Conservation (phyloP, 1,140 invertebrate genomes). For the Frieseomelitta varia region DNA sequence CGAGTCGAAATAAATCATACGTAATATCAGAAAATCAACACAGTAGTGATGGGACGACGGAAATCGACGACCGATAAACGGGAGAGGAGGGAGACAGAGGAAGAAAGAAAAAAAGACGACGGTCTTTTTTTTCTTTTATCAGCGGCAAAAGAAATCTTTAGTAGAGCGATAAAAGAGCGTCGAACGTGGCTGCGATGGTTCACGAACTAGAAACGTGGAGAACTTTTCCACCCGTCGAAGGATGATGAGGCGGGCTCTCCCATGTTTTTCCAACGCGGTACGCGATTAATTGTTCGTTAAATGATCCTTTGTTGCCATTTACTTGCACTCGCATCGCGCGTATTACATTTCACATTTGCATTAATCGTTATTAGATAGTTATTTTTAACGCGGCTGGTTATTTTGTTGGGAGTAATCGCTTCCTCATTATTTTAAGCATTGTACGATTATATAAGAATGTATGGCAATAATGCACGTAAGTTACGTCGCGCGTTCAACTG, state of each 20-base stretch:
- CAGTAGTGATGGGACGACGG: not conserved
- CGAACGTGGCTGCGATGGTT: not conserved
- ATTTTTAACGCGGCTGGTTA: no score
- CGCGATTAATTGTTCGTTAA: conserved; percentile 30
- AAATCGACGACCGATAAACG: not conserved
- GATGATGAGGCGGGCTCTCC: not conserved
- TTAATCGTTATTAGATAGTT: not conserved
- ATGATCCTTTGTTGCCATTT: not conserved
- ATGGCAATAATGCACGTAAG: no score
- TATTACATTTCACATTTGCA: not conserved
- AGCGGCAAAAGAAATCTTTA: conserved; percentile 22
- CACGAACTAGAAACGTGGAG: conserved; percentile 30
- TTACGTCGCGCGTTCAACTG: no score
- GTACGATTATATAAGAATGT: no score
- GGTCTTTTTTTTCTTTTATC: not conserved
- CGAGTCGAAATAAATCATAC: no score
- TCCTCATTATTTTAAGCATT: not conserved
- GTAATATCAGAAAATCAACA: not conserved
- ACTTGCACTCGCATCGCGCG: not conserved
- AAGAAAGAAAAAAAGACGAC: not conserved
- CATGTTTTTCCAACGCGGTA: conserved; percentile 11
- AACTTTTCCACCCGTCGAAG: conserved; percentile 17
- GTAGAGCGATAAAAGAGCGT: conserved; percentile 28
- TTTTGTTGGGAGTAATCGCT: not conserved
- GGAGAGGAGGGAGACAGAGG: no score